These are phyloP conservation scores for Condylura cristata DNA, from an alignment of 2,113 vertebrate species.

Conservation along the genomic window DNA sequence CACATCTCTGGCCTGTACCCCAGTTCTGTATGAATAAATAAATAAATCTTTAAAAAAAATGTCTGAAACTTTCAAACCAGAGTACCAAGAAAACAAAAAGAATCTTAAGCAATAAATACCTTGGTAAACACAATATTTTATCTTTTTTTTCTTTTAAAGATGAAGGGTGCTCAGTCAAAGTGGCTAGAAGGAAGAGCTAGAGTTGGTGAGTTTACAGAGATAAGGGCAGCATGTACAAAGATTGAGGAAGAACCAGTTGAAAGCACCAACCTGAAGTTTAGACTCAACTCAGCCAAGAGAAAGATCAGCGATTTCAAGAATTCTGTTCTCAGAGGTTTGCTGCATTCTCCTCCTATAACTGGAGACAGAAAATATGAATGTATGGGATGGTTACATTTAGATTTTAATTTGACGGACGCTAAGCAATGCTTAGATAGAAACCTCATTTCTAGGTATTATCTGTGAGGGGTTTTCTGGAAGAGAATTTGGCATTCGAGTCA, in stretches of 20 bases:
- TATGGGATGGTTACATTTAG: neutral
- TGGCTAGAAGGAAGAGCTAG: neutral
- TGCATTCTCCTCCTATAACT: neutral
- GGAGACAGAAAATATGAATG: neutral
- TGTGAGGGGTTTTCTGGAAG: neutral
- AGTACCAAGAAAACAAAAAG: neutral
- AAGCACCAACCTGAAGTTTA: neutral
- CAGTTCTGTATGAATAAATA: too few relatives aligned
- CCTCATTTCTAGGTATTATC: neutral
- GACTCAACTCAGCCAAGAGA: neutral
- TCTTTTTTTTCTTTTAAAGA: neutral
- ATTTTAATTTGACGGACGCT: too few relatives aligned
- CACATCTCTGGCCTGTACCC: too few relatives aligned
- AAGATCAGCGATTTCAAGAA: accelerated
- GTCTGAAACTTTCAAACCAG: neutral
- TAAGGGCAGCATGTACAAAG: neutral
- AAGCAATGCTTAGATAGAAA: neutral
- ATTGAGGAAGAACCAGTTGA: neutral
- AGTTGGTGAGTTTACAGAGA: neutral
- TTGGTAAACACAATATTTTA: neutral
- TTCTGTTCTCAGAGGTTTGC: neutral
- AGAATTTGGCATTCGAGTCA: neutral
- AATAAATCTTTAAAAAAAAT: too few relatives aligned
- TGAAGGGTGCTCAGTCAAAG: neutral
- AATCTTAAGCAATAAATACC: neutral